Evolutionary conservation across 1,140 invertebrate species (phyloP), one percentile per base, ranked within the genome.

Genomic region (Heliconius hermathena): DNA sequence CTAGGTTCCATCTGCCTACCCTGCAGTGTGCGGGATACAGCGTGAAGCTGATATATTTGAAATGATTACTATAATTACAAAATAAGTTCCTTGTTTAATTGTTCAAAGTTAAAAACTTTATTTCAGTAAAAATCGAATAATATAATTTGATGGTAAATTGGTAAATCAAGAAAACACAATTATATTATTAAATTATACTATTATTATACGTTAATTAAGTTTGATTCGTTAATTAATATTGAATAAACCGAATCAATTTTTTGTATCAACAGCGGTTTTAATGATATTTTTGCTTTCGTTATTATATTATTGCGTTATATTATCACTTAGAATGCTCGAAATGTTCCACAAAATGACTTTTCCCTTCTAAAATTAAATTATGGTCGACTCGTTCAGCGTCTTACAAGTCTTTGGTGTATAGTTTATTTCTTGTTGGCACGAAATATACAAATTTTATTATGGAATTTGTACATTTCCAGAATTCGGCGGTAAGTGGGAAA

Each of bases 311-410:
- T 71, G 33, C 33, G 18, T 33, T 38, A 18, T 71, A 5, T 33
- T 38, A 18, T 71, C 57, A 13, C 13, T 66, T 29, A 2, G 22
- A 29, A 66, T 66, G 38, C 18, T 71, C 20, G 20, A 71, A 71
- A 71, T 71, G 71, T 38, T 71, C 33, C 29, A n/a, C 36, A 38
- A 33, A 71, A 6, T 71, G n/a, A 71, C 18, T 71, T 26, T 71
- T 38, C 71, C 71, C 33, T 71, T 71, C 13, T 71, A 71, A 38
- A 38, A 71, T 38, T 71, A 22, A 20, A 71, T 71, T 71, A 71
- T 4, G 33, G 33, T n/a, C 33, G 33, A 71, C 33, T 72, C 70
- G 70, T 71, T 71, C 26, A 18, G 36, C 71, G 6, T 38, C 33
- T 36, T 38, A 38, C 36, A 72, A 72, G 71, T 36, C 33, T 38